phyloP scores from a whole-genome alignment of 2,113 vertebrate genomes.

The Dipodomys stephensi region DNA sequence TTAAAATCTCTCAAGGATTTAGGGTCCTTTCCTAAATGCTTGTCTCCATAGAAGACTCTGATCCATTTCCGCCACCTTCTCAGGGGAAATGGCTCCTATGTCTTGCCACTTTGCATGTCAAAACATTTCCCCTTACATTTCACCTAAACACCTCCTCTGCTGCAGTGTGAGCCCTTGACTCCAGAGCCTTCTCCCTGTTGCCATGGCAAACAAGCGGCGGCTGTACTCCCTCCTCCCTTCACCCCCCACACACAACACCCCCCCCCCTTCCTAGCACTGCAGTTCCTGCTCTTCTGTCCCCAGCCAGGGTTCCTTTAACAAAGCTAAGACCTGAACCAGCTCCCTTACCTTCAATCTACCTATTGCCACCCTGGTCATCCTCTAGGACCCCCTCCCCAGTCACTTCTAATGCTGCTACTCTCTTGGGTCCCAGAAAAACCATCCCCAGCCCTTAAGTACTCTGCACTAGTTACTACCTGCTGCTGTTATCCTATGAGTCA shows the following conservation, averaged over 20 bases:
- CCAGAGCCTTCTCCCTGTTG: slow-evolving; percentile 82
- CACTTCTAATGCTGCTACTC: slow-evolving; percentile 46
- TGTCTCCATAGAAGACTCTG: slow-evolving; percentile 61
- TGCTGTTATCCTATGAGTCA: slow-evolving; percentile 82
- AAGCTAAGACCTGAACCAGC: slow-evolving; percentile 14
- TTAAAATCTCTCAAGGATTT: slow-evolving; percentile 46
- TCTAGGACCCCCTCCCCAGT: slow-evolving; percentile 33
- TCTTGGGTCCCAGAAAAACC: slow-evolving; percentile 57
- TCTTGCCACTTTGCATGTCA: slow-evolving; percentile 76
- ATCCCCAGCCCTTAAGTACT: slow-evolving; percentile 70
- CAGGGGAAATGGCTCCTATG: slow-evolving; percentile 79
- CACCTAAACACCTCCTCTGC: slow-evolving; percentile 84
- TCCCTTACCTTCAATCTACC: slow-evolving; percentile 16
- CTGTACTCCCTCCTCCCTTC: slow-evolving; percentile 80
- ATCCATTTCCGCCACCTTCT: slow-evolving; percentile 77
- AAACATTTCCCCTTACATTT: slow-evolving; percentile 84
- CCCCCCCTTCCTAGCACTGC: slow-evolving; percentile 75
- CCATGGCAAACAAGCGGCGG: slow-evolving; percentile 82
- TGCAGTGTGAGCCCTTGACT: slow-evolving; percentile 85
- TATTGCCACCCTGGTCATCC: not conserved
- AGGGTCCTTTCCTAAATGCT: slow-evolving; percentile 62
- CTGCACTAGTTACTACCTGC: slow-evolving; percentile 81
- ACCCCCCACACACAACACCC: slow-evolving; percentile 70
- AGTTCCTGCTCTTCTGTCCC: slow-evolving; percentile 76
- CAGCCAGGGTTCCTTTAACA: slow-evolving; percentile 47